These are phyloP conservation scores for Dimorphilus gyrociliatus DNA, from an alignment of 2,888 invertebrate species.

Conservation along the genomic window DNA sequence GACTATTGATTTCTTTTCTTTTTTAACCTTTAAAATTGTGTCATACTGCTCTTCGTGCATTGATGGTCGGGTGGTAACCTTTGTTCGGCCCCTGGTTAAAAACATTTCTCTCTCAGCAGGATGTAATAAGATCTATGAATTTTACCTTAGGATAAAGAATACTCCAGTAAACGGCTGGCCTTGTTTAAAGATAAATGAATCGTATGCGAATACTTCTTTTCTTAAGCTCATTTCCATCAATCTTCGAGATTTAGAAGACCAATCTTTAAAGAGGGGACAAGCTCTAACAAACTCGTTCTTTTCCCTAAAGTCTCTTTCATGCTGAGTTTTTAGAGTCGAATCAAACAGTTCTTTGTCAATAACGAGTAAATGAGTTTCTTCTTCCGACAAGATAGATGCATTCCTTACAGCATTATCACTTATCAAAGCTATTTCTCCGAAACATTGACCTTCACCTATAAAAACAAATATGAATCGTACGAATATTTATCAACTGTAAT, in stretches of 20 bases:
- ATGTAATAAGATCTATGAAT: not conserved
- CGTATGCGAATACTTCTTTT: constrained; percentile 21
- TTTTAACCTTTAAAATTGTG: constrained; percentile 10
- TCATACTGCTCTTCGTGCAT: constrained; percentile 15
- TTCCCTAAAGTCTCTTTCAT: constrained; percentile 23
- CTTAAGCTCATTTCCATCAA: constrained; percentile 27
- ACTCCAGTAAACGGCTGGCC: constrained; percentile 22
- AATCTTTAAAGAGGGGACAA: constrained; percentile 18
- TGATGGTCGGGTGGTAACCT: constrained; percentile 18
- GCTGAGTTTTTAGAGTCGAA: constrained; percentile 25
- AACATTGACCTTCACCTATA: constrained; percentile 26
- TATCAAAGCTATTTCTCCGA: constrained; percentile 31
- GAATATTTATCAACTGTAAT: too few relatives aligned
- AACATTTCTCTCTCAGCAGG: not conserved
- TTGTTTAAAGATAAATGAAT: constrained; percentile 20
- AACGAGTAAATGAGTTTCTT: constrained; percentile 21
- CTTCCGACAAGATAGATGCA: constrained; percentile 29
- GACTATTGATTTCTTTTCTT: constrained; percentile 4
- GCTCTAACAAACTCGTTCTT: constrained; percentile 19
- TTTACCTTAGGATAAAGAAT: constrained; percentile 24
- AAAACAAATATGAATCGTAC: too few relatives aligned
- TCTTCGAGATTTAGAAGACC: constrained; percentile 22
- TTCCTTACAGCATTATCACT: constrained; percentile 21
- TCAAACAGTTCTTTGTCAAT: constrained; percentile 25
- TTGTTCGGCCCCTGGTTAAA: constrained; percentile 20